Evolutionary conservation across 2,113 vertebrate genomes (phyloP).

Genomic region (Semicossyphus pulcher): DNA sequence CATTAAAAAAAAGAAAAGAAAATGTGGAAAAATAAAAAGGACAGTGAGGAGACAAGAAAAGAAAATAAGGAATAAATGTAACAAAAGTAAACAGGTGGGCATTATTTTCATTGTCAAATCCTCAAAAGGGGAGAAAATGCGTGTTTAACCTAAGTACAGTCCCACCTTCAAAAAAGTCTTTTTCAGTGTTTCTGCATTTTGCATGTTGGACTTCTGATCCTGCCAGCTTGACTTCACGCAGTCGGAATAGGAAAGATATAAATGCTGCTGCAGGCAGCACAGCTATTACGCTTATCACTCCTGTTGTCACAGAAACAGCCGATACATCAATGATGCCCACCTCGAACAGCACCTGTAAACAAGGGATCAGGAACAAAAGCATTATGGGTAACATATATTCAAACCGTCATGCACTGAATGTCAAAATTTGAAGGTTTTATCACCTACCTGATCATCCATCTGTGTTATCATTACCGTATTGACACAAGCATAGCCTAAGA

Average conservation of each 20-base stretch:
- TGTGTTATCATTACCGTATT: slow-evolving; percentile 65
- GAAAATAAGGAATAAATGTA: too few species aligned
- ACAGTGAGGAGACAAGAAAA: too few species aligned
- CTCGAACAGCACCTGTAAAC: slow-evolving; percentile 70
- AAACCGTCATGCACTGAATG: background rate
- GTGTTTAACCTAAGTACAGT: too few species aligned
- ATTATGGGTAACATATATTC: background rate
- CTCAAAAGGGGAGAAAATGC: too few species aligned
- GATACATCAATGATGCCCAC: slow-evolving; percentile 69
- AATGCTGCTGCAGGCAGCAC: slow-evolving; percentile 77
- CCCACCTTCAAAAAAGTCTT: slow-evolving; percentile 67
- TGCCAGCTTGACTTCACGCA: slow-evolving; percentile 63
- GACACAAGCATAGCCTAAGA: slow-evolving; percentile 76
- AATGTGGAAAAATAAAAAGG: too few species aligned
- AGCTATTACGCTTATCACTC: slow-evolving; percentile 70
- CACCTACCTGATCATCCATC: slow-evolving; percentile 75
- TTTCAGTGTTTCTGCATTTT: slow-evolving; percentile 11
- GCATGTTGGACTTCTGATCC: background rate
- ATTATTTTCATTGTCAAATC: too few species aligned
- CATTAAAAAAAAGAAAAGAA: too few species aligned
- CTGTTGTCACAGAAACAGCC: slow-evolving; percentile 62
- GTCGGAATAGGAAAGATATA: slow-evolving; percentile 83
- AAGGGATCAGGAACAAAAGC: background rate
- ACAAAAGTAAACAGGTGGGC: too few species aligned
- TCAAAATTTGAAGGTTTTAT: background rate